phyloP scores from a whole-genome alignment of 2,113 vertebrate species.

The Rhea americana region DNA sequence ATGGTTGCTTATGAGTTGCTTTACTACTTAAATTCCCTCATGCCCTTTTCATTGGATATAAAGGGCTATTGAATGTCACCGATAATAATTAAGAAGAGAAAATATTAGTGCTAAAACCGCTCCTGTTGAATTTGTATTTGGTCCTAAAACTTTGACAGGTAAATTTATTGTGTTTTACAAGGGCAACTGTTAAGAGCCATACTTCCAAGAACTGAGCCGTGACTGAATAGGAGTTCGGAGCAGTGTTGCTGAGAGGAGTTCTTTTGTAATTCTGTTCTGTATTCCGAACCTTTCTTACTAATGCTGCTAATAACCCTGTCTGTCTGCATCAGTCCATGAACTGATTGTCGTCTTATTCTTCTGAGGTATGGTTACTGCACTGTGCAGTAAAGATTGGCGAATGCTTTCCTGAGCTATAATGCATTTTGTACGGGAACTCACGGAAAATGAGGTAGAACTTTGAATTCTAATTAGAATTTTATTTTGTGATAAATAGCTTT shows the following conservation, averaged over 20 bases:
- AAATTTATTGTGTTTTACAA: background rate
- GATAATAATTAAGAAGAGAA: background rate
- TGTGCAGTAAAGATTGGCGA: background rate
- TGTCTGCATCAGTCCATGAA: background rate
- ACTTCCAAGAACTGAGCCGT: background rate
- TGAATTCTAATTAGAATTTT: slow-evolving; percentile 60
- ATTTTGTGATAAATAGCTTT: slow-evolving; percentile 77
- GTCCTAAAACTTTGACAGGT: background rate
- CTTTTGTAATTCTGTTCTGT: background rate
- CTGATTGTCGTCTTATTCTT: slow-evolving; percentile 17
- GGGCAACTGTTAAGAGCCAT: background rate
- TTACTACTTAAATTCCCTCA: background rate
- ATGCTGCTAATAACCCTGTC: background rate
- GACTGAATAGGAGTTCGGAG: background rate
- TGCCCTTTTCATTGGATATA: background rate
- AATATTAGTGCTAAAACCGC: background rate
- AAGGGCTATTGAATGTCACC: slow-evolving; percentile 13
- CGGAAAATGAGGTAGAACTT: slow-evolving; percentile 43
- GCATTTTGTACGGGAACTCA: slow-evolving; percentile 48
- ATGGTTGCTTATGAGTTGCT: background rate
- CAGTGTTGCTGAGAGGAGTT: background rate
- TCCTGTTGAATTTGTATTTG: background rate
- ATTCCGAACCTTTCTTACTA: slow-evolving; percentile 8
- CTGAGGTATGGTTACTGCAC: background rate
- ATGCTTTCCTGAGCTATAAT: background rate